Evolutionary conservation across 2,888 invertebrate genomes (phyloP).

Genomic region (Malachius bipustulatus): DNA sequence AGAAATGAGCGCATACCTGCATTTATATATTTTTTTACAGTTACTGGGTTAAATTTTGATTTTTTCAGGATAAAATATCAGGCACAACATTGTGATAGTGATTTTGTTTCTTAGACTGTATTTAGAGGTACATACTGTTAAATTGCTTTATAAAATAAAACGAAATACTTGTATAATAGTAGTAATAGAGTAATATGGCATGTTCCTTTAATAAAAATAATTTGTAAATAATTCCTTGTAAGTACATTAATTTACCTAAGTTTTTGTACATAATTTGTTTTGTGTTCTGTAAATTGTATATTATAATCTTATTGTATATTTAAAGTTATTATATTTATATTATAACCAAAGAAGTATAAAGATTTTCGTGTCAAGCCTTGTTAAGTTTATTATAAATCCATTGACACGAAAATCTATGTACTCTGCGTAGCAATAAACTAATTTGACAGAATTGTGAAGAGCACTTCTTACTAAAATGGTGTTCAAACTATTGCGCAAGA

Average conservation of each 20-base stretch:
- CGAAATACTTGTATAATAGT: not conserved
- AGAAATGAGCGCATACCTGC: no score
- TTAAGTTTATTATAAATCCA: constrained; percentile 14
- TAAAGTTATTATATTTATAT: constrained; percentile 16
- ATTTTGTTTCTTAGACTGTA: constrained; percentile 11
- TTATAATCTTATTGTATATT: constrained; percentile 15
- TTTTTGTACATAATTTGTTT: constrained; percentile 12
- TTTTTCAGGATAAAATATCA: no score
- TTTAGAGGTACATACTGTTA: no score
- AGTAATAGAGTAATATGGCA: constrained; percentile 12
- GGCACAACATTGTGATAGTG: not conserved
- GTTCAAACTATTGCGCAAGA: no score
- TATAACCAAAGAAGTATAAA: constrained; percentile 17
- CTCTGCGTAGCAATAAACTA: constrained; percentile 7
- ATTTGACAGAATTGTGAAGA: no score
- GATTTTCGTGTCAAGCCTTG: constrained; percentile 15
- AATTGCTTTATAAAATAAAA: constrained; percentile 8
- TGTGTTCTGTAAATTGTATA: constrained; percentile 14
- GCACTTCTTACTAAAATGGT: no score
- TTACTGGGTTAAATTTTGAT: no score
- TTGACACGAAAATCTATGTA: constrained; percentile 7
- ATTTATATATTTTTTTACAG: no score
- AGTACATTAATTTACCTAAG: constrained; percentile 11
- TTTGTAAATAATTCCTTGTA: constrained; percentile 19
- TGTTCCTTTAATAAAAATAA: constrained; percentile 20